Percentiles rank a stretch among this genome's conserved stretches.
Conservation (phyloP, 2,888 invertebrate genomes). For the Epirrhoe alternata region DNA sequence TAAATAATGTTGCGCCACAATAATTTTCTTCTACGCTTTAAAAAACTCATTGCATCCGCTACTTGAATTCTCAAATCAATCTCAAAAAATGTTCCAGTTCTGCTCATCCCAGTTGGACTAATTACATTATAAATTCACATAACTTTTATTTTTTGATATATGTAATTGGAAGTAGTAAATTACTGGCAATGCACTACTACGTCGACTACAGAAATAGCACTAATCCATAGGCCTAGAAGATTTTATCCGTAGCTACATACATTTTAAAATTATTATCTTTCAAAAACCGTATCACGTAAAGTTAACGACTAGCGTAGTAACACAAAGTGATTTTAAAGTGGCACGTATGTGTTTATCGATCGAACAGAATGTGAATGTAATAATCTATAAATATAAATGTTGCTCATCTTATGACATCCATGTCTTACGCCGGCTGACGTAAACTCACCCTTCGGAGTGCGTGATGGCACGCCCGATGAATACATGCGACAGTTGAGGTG, state of each 20-base stretch:
- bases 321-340: constrained; percentile 28
- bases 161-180: background rate
- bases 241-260: background rate
- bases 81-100: background rate
- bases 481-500: constrained; percentile 34
- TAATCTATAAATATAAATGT: constrained; percentile 46
- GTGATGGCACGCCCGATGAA: constrained; percentile 48
- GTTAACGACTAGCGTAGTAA: constrained; percentile 29
- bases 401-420: constrained; percentile 49
- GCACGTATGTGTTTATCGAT: constrained; percentile 37
- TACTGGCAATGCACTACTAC: background rate
- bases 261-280: constrained; percentile 26
- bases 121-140: background rate
- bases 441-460: constrained; percentile 46
- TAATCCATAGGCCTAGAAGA: constrained; percentile 2
- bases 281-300: constrained; percentile 33
- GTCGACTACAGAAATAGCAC: too few species aligned
- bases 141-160: background rate
- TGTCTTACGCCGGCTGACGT: constrained; percentile 52
- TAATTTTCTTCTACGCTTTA: background rate
- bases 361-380: constrained; percentile 50
- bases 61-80: background rate
- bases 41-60: background rate
- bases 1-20: background rate
- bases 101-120: background rate